phyloP scores from a whole-genome alignment of 2,113 vertebrate genomes.

The Podocnemis expansa region DNA sequence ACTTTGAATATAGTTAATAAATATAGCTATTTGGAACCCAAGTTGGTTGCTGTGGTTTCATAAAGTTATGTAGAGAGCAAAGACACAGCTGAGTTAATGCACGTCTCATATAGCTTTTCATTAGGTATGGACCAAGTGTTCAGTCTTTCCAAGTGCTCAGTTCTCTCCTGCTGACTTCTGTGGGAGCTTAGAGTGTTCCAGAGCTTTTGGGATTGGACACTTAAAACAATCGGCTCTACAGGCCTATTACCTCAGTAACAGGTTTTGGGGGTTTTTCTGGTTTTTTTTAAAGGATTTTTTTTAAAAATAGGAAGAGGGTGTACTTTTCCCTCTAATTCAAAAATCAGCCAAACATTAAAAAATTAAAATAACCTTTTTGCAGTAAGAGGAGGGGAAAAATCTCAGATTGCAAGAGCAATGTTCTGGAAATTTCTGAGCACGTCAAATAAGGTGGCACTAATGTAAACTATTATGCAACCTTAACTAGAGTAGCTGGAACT shows the following conservation, averaged over 20 bases:
- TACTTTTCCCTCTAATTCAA: background rate
- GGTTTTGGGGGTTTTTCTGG: no score
- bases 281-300: background rate
- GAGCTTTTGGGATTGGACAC: background rate
- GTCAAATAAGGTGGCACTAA: background rate
- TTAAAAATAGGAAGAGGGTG: background rate
- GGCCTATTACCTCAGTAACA: background rate
- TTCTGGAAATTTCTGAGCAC: background rate
- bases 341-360: background rate
- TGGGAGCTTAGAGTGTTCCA: background rate
- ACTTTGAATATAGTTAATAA: background rate
- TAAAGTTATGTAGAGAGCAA: background rate
- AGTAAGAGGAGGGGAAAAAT: background rate
- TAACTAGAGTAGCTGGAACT: background rate
- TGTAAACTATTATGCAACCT: background rate
- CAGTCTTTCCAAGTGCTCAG: background rate
- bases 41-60: background rate
- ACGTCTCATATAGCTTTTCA: background rate
- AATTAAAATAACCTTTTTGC: background rate
- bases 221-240: background rate
- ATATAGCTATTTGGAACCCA: background rate
- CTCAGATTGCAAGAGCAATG: background rate
- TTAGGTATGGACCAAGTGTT: background rate
- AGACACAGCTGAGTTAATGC: background rate
- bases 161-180: background rate